Evolutionary conservation across 2,888 invertebrate species (phyloP).

Genomic region (Mythimna pallens): DNA sequence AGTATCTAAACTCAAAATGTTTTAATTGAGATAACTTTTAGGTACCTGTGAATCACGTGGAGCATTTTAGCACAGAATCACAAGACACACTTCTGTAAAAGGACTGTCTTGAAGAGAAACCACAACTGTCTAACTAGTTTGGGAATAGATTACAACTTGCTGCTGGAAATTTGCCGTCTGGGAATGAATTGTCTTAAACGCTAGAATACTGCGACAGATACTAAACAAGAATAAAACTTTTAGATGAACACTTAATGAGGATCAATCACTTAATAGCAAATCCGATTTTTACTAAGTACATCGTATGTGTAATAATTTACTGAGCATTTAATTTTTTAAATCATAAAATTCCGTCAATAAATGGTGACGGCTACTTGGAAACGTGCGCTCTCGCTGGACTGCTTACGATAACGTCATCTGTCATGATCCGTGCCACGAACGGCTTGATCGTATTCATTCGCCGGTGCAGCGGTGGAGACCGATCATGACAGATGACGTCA

Average conservation of each 20-base stretch:
- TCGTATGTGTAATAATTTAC: too few species aligned
- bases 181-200: conserved; percentile 9
- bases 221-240: background rate
- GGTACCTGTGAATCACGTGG: background rate
- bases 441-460: too few species aligned
- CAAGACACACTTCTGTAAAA: conserved; percentile 1
- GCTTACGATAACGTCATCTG: too few species aligned
- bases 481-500: too few species aligned
- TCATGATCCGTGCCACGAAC: too few species aligned
- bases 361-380: too few species aligned
- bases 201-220: background rate
- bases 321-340: too few species aligned
- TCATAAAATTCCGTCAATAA: too few species aligned
- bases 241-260: background rate
- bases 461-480: too few species aligned
- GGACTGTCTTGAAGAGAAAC: conserved; percentile 17
- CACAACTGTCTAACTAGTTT: conserved; percentile 28
- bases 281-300: too few species aligned
- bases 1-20: background rate
- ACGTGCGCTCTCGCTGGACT: too few species aligned
- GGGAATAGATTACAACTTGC: conserved; percentile 29
- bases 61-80: conserved; percentile 9
- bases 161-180: conserved; percentile 22
- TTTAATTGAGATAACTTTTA: background rate
- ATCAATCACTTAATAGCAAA: too few species aligned